Conservation (phyloP, 2,888 invertebrate genomes). For the Drosophila leonis region DNA sequence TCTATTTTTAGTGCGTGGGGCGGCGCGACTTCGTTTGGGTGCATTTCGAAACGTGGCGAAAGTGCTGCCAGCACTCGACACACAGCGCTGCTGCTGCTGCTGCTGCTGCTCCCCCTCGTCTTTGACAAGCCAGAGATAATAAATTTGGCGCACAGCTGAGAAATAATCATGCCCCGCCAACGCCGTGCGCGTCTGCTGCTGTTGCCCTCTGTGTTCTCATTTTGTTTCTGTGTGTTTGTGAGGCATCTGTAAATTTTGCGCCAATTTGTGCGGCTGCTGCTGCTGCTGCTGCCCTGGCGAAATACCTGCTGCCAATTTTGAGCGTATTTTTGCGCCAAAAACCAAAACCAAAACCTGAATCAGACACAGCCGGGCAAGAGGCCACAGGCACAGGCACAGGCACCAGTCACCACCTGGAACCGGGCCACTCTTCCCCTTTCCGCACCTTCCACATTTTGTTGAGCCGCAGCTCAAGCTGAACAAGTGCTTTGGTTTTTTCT, state of each 20-base stretch:
- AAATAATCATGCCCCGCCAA: slow-evolving; percentile 1
- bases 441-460: slow-evolving; percentile 54
- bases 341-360: slow-evolving; percentile 69
- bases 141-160: slow-evolving; percentile 54
- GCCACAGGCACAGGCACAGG: slow-evolving; percentile 16
- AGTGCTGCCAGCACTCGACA: slow-evolving; percentile 15
- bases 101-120: slow-evolving; percentile 4
- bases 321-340: slow-evolving; percentile 74
- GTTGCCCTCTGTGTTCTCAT: neutral
- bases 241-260: slow-evolving; percentile 76
- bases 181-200: neutral
- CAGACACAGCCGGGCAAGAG: slow-evolving; percentile 47
- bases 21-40: slow-evolving; percentile 1
- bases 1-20: slow-evolving; percentile 61
- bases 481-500: slow-evolving; percentile 71
- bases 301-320: slow-evolving; percentile 73
- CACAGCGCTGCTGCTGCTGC: neutral
- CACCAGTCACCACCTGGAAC: slow-evolving; percentile 13
- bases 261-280: slow-evolving; percentile 69
- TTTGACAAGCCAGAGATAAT: slow-evolving; percentile 32
- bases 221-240: slow-evolving; percentile 18
- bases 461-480: slow-evolving; percentile 63
- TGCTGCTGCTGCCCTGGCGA: slow-evolving; percentile 14
- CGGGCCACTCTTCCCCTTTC: slow-evolving; percentile 35
- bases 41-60: slow-evolving; percentile 23